Percentiles rank a stretch among this genome's conserved stretches.
Conservation (phyloP, 1,140 invertebrate species). For the Scaptomyza graminum region DNA sequence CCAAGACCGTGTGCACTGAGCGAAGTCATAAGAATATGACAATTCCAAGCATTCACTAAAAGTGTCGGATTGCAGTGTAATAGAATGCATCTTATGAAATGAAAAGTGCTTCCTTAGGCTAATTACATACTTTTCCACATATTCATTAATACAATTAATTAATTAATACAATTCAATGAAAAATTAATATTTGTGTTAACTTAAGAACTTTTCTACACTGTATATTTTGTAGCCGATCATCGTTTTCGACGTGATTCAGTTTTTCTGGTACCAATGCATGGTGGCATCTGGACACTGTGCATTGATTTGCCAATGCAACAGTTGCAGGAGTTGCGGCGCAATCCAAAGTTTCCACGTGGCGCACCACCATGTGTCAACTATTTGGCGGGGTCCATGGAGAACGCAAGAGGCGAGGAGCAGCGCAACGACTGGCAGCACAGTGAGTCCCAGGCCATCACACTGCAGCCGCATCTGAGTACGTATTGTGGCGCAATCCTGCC, state of each 20-base stretch:
- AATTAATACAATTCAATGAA: too few species aligned
- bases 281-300: conserved; percentile 94
- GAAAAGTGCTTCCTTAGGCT: too few species aligned
- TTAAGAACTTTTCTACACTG: not conserved
- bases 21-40: too few species aligned
- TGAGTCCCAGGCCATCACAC: conserved; percentile 85
- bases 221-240: conserved; percentile 59
- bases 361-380: conserved; percentile 90
- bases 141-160: too few species aligned
- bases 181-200: too few species aligned
- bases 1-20: too few species aligned
- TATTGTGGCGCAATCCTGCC: conserved; percentile 79
- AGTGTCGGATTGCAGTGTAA: too few species aligned
- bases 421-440: conserved; percentile 92
- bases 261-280: conserved; percentile 93
- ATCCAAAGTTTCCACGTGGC: conserved; percentile 87
- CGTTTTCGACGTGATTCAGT: conserved; percentile 84
- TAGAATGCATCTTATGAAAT: too few species aligned
- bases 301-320: conserved; percentile 90
- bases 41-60: too few species aligned
- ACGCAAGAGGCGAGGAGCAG: conserved; percentile 87
- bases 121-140: too few species aligned
- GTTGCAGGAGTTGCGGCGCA: conserved; percentile 86
- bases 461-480: conserved; percentile 84
- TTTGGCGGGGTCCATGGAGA: conserved; percentile 87